A percentile compares a stretch with the other conserved stretches of the same genome.
phyloP scores from a whole-genome alignment of 2,113 vertebrate species.

The Terrapene triunguis region DNA sequence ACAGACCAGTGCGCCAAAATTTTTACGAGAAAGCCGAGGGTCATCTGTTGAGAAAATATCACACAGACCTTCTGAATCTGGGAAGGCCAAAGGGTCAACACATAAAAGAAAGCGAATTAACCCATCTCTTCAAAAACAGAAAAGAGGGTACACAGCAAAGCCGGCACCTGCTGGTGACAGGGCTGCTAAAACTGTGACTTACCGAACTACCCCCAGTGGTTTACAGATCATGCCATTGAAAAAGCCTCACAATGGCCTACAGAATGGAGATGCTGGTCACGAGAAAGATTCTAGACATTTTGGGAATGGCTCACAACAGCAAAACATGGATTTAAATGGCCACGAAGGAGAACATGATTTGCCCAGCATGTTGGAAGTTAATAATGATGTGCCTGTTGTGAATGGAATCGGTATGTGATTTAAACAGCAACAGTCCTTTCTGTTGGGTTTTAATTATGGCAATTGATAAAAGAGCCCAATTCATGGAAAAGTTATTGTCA shows the following conservation, averaged over 20 bases:
- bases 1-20: conserved; percentile 74
- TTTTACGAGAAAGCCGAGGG: conserved; percentile 77
- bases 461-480: background rate
- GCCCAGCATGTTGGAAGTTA: conserved; percentile 78
- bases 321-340: conserved; percentile 80
- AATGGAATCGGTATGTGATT: conserved; percentile 89
- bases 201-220: conserved; percentile 88
- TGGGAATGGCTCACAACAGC: conserved; percentile 85
- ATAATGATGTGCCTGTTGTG: conserved; percentile 78
- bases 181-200: conserved; percentile 88
- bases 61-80: conserved; percentile 79
- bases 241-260: conserved; percentile 87
- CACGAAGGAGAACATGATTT: conserved; percentile 82
- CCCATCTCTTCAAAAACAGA: conserved; percentile 85
- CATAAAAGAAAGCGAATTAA: conserved; percentile 89
- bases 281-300: conserved; percentile 85
- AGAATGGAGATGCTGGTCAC: conserved; percentile 86
- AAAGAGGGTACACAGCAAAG: conserved; percentile 83
- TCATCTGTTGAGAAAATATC: conserved; percentile 78
- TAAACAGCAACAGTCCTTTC: conserved; percentile 19
- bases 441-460: background rate
- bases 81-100: conserved; percentile 83
- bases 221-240: conserved; percentile 89
- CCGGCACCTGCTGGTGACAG: conserved; percentile 82
- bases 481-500: background rate